Percentiles rank a stretch among this genome's conserved stretches.
phyloP scores from a whole-genome alignment of 2,113 vertebrate species.

The Struthio camelus region DNA sequence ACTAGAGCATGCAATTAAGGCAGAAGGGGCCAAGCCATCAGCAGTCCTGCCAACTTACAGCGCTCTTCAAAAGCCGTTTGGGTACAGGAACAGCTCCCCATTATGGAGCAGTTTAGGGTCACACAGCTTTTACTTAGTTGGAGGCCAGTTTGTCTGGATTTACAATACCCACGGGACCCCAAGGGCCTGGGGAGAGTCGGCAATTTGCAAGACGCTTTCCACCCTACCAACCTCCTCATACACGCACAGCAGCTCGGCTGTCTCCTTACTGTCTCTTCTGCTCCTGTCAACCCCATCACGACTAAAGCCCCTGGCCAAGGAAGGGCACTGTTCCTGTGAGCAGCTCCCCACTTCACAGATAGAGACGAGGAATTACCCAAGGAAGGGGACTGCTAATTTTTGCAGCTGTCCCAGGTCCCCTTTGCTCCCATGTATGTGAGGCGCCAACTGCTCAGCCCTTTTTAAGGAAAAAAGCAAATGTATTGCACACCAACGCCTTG shows the following conservation, averaged over 20 bases:
- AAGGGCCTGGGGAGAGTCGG: neutral
- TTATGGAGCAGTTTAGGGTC: neutral
- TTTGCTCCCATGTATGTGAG: neutral
- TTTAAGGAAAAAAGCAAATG: neutral
- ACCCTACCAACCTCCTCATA: neutral
- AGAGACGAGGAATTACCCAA: neutral
- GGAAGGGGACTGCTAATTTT: neutral
- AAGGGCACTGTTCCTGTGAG: neutral
- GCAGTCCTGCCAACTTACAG: neutral
- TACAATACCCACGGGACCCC: neutral
- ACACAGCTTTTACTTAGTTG: neutral
- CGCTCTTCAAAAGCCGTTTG: neutral
- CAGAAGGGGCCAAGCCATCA: neutral
- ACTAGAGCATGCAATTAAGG: neutral
- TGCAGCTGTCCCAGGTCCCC: neutral
- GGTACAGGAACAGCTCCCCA: neutral
- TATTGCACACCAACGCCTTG: neutral
- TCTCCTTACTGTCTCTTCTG: neutral
- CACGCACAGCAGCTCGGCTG: neutral
- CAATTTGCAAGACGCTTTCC: neutral
- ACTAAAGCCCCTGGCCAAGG: neutral
- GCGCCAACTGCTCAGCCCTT: neutral
- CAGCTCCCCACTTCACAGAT: neutral
- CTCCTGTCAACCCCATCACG: neutral
- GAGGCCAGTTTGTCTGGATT: slow-evolving; percentile 8